Evolutionary conservation across 2,113 vertebrate genomes (phyloP).

Genomic region (Tupaia chinensis): DNA sequence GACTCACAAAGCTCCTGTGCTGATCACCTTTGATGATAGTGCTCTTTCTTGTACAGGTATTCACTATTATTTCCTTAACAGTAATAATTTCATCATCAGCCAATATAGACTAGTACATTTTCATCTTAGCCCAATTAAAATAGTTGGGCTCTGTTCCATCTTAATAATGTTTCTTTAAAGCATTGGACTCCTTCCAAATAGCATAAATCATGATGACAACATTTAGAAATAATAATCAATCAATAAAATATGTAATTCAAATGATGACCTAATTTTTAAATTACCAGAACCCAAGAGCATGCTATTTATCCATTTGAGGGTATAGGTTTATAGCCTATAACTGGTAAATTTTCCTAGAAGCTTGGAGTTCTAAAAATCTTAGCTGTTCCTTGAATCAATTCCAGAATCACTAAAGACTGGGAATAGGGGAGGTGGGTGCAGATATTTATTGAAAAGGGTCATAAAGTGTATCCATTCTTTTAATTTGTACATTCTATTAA

Average conservation of each 20-base stretch:
- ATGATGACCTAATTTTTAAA: constrained; percentile 25
- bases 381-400: not conserved
- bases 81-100: not conserved
- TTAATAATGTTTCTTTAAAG: constrained; percentile 20
- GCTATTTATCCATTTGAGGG: constrained; percentile 49
- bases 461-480: not conserved
- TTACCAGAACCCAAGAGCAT: not conserved
- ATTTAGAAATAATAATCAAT: constrained; percentile 52
- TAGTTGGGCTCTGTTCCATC: not conserved
- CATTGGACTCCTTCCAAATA: not conserved
- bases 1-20: not conserved
- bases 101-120: constrained; percentile 13
- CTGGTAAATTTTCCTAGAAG: constrained; percentile 17
- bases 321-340: not conserved
- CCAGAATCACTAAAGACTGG: not conserved
- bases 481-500: not conserved
- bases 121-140: constrained; percentile 31
- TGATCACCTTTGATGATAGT: not conserved
- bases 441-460: no score
- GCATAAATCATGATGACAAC: not conserved
- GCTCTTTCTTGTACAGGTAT: not conserved
- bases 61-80: not conserved
- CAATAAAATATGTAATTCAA: constrained; percentile 36
- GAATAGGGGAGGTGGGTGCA: not conserved
- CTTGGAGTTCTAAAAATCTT: not conserved